phyloP scores from a whole-genome alignment of 2,797 vertebrate species.

The Rhincodon typus region DNA sequence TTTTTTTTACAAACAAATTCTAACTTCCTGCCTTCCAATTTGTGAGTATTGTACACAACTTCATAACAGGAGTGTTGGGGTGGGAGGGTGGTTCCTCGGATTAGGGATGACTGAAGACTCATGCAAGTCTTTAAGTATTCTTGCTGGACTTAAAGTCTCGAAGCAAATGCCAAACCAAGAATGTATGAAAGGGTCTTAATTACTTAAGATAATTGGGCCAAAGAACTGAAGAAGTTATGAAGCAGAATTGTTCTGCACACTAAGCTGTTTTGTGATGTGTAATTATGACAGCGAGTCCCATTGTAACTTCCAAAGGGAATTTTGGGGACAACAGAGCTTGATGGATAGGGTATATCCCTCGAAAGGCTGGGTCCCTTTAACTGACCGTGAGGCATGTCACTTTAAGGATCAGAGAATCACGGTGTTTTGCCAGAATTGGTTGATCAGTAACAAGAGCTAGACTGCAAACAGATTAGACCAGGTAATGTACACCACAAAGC shows the following conservation, averaged over 20 bases:
- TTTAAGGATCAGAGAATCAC: neutral
- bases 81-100: no score
- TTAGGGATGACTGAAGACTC: no score
- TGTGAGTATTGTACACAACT: no score
- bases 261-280: neutral
- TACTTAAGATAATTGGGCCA: neutral
- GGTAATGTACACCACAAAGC: neutral
- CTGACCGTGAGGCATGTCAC: neutral
- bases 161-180: neutral
- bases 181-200: neutral
- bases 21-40: no score
- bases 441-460: neutral
- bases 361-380: neutral
- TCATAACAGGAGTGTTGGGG: no score
- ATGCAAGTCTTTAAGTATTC: no score
- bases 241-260: neutral
- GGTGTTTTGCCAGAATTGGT: neutral
- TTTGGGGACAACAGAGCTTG: neutral
- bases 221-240: neutral
- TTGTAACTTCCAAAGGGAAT: neutral
- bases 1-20: no score
- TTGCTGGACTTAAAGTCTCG: no score
- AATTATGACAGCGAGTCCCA: neutral
- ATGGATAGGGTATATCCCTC: neutral
- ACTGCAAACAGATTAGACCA: neutral